Conservation (phyloP, 2,888 invertebrate genomes). For the Cantharis nigra region DNA sequence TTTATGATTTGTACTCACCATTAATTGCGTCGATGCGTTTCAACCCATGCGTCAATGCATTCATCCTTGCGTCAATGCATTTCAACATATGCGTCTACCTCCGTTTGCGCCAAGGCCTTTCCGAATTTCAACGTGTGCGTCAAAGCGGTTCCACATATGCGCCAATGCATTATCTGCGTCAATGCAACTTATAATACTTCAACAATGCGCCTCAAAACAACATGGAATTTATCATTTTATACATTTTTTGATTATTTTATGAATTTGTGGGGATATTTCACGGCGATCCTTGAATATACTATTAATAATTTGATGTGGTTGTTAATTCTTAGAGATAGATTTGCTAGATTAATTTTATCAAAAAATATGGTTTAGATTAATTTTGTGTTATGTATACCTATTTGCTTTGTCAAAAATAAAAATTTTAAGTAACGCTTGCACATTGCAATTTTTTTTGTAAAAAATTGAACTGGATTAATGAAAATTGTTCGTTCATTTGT, state of each 20-base stretch:
- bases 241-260: neutral
- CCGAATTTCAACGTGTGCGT: neutral
- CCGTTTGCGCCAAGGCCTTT: neutral
- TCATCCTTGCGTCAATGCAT: neutral
- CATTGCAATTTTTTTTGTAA: neutral
- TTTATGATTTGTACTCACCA: slow-evolving; percentile 9
- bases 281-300: neutral
- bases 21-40: neutral
- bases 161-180: neutral
- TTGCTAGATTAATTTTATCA: neutral
- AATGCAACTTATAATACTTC: neutral
- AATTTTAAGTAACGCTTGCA: neutral
- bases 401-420: neutral
- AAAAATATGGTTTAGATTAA: neutral
- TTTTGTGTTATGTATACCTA: neutral
- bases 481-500: neutral
- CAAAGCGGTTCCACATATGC: neutral
- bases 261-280: neutral
- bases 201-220: neutral
- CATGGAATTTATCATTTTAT: neutral
- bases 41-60: neutral
- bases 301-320: neutral
- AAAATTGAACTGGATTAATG: neutral
- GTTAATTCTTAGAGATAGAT: neutral
- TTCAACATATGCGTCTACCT: neutral